Conservation (phyloP, 2,113 vertebrate genomes). For the Ciconia maguari region DNA sequence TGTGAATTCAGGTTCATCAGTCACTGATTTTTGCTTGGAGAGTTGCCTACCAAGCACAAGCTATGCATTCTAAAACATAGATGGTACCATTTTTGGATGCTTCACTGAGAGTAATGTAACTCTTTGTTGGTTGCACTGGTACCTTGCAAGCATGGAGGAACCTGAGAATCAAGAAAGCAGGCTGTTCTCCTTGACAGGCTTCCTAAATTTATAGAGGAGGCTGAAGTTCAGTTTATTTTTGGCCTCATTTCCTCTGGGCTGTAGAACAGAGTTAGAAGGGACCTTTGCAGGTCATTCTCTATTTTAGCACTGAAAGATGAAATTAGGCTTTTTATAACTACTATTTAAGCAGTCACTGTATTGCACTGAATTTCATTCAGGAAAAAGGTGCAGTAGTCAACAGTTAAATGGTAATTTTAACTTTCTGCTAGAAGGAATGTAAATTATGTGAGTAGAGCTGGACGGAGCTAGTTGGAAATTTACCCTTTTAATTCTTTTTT, state of each 20-base stretch:
- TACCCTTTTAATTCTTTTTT: not conserved
- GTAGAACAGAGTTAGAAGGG: not conserved
- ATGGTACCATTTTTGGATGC: not conserved
- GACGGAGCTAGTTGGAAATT: not conserved
- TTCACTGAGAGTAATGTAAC: not conserved
- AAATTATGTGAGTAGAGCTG: not conserved
- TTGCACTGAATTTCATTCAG: not conserved
- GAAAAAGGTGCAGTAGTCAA: not conserved
- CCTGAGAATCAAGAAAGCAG: not conserved
- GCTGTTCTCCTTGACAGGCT: not conserved
- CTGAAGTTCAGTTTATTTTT: not conserved
- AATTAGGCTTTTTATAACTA: not conserved
- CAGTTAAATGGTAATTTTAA: not conserved
- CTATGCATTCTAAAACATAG: not conserved
- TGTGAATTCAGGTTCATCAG: not conserved
- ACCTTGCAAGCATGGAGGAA: not conserved
- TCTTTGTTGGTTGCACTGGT: not conserved
- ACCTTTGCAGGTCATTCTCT: not conserved
- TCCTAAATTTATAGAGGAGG: not conserved
- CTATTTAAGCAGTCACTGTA: not conserved
- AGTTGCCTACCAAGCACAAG: not conserved
- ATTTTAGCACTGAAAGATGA: not conserved
- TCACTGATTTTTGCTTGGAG: not conserved
- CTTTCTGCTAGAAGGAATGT: not conserved
- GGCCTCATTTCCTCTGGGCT: not conserved